A percentile compares a stretch with the other conserved stretches of the same genome.
These are phyloP conservation scores for Ceratitis capitata DNA, from an alignment of 1,140 invertebrate species.

Conservation along the genomic window DNA sequence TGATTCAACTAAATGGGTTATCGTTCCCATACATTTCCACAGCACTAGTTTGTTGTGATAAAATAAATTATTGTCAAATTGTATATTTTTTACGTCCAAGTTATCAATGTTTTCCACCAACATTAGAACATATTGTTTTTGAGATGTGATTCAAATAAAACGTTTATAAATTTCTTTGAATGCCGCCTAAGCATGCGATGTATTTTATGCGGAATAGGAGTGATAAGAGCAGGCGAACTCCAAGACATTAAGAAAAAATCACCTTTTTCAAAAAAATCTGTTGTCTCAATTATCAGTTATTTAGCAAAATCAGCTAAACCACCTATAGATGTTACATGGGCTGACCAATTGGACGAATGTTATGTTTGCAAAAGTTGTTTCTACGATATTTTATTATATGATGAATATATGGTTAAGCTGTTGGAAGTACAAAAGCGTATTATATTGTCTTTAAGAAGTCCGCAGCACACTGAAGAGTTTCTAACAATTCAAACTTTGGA, in stretches of 20 bases:
- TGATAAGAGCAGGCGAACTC: not conserved
- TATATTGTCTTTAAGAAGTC: not conserved
- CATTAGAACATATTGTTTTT: not conserved
- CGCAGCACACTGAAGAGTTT: not conserved
- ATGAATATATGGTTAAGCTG: constrained; percentile 13
- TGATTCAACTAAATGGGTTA: not conserved
- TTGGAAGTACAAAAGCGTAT: constrained; percentile 37
- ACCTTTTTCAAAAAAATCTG: not conserved
- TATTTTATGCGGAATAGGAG: not conserved
- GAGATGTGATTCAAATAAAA: not conserved
- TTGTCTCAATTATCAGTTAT: not conserved
- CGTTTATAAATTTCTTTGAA: not conserved
- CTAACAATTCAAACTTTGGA: not conserved
- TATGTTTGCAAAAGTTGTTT: constrained; percentile 41
- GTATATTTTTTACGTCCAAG: not conserved
- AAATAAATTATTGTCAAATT: not conserved
- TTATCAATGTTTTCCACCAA: not conserved
- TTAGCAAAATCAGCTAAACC: constrained; percentile 1
- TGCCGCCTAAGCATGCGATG: not conserved
- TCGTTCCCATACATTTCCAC: not conserved
- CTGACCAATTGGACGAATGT: not conserved
- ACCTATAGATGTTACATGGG: not conserved
- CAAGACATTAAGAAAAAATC: not conserved
- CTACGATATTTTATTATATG: constrained; percentile 38
- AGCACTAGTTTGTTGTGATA: not conserved